A percentile compares a stretch with the other conserved stretches of the same genome.
These are phyloP conservation scores for Homarus gammarus DNA, from an alignment of 2,888 invertebrate species.

Conservation along the genomic window DNA sequence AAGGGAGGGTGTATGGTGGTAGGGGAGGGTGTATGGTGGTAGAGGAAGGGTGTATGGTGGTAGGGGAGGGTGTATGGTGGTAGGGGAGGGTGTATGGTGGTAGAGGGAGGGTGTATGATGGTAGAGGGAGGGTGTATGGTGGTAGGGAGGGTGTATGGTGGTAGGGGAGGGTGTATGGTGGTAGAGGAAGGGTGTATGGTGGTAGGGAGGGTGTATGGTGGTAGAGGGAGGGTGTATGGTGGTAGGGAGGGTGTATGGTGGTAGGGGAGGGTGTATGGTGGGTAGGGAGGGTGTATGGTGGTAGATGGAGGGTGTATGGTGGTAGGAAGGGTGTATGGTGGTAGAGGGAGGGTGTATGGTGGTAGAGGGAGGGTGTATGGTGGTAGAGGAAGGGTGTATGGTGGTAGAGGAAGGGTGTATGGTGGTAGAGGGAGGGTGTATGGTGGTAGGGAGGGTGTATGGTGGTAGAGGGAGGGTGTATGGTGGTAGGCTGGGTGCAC, in stretches of 20 bases:
- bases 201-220: background rate
- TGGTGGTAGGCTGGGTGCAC: background rate
- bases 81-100: background rate
- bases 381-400: no score
- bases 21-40: no score
- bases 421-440: background rate
- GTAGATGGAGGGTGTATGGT: background rate
- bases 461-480: background rate
- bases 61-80: background rate
- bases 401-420: no score
- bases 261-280: background rate
- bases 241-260: background rate
- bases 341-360: background rate
- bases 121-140: background rate
- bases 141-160: background rate
- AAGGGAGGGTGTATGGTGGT: background rate
- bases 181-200: background rate
- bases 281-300: background rate
- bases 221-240: background rate
- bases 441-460: background rate
- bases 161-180: background rate
- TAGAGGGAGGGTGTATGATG: background rate
- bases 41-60: background rate
- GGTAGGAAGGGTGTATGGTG: background rate
- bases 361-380: no score